phyloP scores from a whole-genome alignment of 64 coral and sea anemone species.

The Catalaphyllia jardinei region DNA sequence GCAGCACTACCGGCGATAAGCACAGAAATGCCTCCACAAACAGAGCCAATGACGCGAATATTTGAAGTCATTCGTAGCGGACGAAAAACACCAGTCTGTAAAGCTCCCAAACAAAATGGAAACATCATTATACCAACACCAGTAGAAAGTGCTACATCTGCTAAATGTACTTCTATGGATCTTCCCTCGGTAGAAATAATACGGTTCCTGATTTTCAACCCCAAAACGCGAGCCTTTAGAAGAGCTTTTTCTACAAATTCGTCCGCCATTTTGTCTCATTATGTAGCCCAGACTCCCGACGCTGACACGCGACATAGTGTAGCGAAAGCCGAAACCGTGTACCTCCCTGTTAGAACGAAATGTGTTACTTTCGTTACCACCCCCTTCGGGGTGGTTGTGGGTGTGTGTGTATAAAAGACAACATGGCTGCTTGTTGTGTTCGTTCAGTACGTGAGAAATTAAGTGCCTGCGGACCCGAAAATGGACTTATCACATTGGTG shows the following conservation, averaged over 20 bases:
- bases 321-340: too few relatives aligned
- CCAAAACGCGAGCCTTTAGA: conserved; percentile 2
- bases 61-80: conserved; percentile 69
- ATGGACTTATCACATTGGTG: too few relatives aligned
- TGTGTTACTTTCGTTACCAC: too few relatives aligned
- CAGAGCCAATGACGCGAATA: conserved; percentile 14
- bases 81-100: conserved; percentile 77
- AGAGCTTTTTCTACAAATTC: conserved; percentile 34
- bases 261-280: conserved; percentile 69
- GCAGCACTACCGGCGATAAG: conserved; percentile 51
- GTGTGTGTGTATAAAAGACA: too few relatives aligned
- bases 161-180: not conserved
- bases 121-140: conserved; percentile 43
- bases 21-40: conserved; percentile 58
- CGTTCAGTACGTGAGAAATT: too few relatives aligned
- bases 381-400: too few relatives aligned
- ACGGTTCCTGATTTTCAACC: conserved; percentile 21
- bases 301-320: too few relatives aligned
- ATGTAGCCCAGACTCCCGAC: conserved; percentile 2
- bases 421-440: too few relatives aligned
- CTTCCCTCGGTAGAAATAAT: conserved; percentile 6
- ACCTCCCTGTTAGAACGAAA: too few relatives aligned
- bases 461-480: too few relatives aligned
- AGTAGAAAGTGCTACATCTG: conserved; percentile 46
- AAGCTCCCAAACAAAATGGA: conserved; percentile 59